Conservation (phyloP, 1,140 invertebrate genomes). For the Drosophila virilis region DNA sequence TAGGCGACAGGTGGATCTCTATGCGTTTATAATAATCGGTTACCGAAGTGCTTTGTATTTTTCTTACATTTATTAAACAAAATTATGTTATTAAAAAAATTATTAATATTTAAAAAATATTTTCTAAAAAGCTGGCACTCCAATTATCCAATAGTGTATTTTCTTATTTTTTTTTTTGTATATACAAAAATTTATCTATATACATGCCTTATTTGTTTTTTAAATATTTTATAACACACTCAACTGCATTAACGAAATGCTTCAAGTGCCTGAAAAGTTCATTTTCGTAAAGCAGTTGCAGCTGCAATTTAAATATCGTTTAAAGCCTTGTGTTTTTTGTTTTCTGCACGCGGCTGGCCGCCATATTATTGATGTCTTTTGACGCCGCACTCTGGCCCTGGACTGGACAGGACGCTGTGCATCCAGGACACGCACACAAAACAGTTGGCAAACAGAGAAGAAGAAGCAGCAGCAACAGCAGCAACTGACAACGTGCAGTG, state of each 20-base stretch:
- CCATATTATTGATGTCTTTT: conserved; percentile 74
- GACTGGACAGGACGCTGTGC: conserved; percentile 15
- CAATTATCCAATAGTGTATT: too few species aligned
- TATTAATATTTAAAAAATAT: background rate
- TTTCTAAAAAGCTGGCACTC: too few species aligned
- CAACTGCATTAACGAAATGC: too few species aligned
- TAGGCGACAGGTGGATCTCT: too few species aligned
- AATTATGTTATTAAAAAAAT: too few species aligned
- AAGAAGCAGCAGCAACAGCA: background rate
- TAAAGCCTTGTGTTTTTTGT: conserved; percentile 42
- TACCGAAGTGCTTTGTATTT: too few species aligned
- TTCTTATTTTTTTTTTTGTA: too few species aligned
- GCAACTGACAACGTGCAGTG: conserved; percentile 11
- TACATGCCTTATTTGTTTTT: too few species aligned
- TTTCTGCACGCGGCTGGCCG: conserved; percentile 33
- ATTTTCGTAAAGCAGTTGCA: conserved; percentile 1
- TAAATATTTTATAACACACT: too few species aligned
- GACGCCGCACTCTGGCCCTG: conserved; percentile 52
- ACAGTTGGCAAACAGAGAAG: conserved; percentile 34
- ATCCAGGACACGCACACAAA: conserved; percentile 37
- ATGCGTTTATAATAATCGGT: too few species aligned
- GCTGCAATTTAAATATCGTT: conserved; percentile 38
- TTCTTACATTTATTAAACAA: too few species aligned
- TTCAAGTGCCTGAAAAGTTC: background rate
- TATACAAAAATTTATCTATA: too few species aligned